Percentiles rank a stretch among this genome's conserved stretches.
Evolutionary conservation across 2,888 invertebrate species (phyloP).

Genomic region (Ptycholaimellus sp.): DNA sequence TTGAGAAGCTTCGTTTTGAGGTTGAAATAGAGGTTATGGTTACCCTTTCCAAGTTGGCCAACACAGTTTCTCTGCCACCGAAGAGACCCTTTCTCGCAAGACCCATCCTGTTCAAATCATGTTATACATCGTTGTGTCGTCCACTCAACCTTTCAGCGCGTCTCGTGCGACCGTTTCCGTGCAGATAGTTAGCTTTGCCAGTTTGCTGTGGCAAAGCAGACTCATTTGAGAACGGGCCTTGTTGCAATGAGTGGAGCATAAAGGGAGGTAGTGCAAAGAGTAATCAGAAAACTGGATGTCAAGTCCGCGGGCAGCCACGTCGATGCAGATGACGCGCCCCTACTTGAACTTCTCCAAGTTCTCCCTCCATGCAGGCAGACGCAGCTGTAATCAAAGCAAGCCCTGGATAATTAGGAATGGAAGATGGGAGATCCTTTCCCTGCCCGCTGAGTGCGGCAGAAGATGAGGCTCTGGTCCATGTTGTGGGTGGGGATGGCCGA

Average conservation of each 20-base stretch:
- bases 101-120: slow-evolving; percentile 49
- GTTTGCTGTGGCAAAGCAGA: no score
- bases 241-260: no score
- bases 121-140: not conserved
- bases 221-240: no score
- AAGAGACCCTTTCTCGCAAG: slow-evolving; percentile 83
- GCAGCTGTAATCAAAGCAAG: slow-evolving; percentile 32
- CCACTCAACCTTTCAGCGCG: slow-evolving; percentile 50
- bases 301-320: slow-evolving; percentile 89
- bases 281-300: slow-evolving; percentile 39
- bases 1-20: no score
- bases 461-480: slow-evolving; percentile 84
- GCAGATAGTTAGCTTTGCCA: slow-evolving; percentile 96
- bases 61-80: slow-evolving; percentile 63
- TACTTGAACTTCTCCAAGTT: slow-evolving; percentile 51
- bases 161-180: slow-evolving; percentile 95
- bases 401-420: not conserved
- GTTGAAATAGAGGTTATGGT: no score
- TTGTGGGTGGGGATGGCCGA: slow-evolving; percentile 72
- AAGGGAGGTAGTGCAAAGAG: no score
- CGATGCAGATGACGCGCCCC: slow-evolving; percentile 84
- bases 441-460: slow-evolving; percentile 58
- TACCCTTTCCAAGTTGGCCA: slow-evolving; percentile 68
- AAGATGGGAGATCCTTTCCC: slow-evolving; percentile 6
- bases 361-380: slow-evolving; percentile 80